Conservation (phyloP, 1,140 invertebrate genomes). For the Campoletis sonorensis region DNA sequence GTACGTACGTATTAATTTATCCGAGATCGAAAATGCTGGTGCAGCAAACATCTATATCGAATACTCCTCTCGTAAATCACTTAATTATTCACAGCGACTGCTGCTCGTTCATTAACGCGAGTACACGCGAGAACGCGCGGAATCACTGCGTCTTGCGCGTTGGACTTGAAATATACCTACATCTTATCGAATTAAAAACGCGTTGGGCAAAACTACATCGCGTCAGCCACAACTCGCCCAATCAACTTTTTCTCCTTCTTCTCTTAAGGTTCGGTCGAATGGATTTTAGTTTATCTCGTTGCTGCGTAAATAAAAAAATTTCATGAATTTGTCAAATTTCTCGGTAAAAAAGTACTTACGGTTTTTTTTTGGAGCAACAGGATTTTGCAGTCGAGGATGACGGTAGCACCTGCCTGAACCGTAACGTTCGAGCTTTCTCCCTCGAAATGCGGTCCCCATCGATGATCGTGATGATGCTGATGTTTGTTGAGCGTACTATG, state of each 20-base stretch:
- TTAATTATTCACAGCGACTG: constrained; percentile 45
- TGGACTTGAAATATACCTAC: too few relatives aligned
- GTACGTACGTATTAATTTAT: not conserved
- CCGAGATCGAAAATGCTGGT: constrained; percentile 4
- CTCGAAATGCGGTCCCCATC: constrained; percentile 84
- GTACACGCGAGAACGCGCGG: too few relatives aligned
- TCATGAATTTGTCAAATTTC: too few relatives aligned
- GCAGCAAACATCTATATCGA: constrained; percentile 17
- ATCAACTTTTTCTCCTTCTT: too few relatives aligned
- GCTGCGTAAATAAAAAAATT: too few relatives aligned
- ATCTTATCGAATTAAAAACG: too few relatives aligned
- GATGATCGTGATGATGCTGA: constrained; percentile 81
- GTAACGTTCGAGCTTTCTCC: constrained; percentile 85
- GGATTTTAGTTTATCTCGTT: too few relatives aligned
- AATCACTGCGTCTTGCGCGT: too few relatives aligned
- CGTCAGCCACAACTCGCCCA: too few relatives aligned
- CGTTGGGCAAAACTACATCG: too few relatives aligned
- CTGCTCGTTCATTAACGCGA: constrained; percentile 35
- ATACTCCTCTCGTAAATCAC: constrained; percentile 43
- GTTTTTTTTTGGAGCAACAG: constrained; percentile 91
- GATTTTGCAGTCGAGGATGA: constrained; percentile 88
- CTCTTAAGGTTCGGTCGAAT: too few relatives aligned
- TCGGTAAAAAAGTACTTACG: constrained; percentile 77
- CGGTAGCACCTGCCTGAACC: constrained; percentile 87
- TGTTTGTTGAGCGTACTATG: constrained; percentile 82